A percentile compares a stretch with the other conserved stretches of the same genome.
phyloP scores from a whole-genome alignment of 2,888 invertebrate species.

The Pachycephus smyrnensis region DNA sequence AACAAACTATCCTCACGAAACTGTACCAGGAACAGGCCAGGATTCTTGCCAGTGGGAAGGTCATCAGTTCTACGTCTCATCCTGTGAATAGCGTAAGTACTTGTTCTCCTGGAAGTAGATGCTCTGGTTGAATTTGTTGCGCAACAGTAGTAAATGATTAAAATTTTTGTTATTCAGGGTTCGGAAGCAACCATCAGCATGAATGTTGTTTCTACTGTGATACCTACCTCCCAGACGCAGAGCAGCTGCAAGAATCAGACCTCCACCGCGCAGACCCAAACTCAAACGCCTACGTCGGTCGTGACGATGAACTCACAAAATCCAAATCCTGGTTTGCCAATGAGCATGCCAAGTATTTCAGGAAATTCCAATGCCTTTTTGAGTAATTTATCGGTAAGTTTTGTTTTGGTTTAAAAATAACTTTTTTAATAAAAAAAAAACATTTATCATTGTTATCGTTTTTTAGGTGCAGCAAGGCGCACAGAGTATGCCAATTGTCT shows the following conservation, averaged over 20 bases:
- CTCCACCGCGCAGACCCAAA: slow-evolving; percentile 63
- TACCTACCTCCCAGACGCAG: slow-evolving; percentile 49
- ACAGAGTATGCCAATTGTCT: slow-evolving; percentile 54
- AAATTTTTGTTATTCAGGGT: slow-evolving; percentile 36
- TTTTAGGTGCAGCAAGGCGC: slow-evolving; percentile 46
- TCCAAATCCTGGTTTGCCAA: slow-evolving; percentile 41
- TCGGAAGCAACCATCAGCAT: slow-evolving; percentile 52
- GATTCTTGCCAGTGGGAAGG: slow-evolving; percentile 78
- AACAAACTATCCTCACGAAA: slow-evolving; percentile 71
- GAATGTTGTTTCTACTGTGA: slow-evolving; percentile 48
- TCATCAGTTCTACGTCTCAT: slow-evolving; percentile 66
- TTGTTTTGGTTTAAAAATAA: slow-evolving; percentile 5
- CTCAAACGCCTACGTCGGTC: slow-evolving; percentile 43
- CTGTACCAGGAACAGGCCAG: slow-evolving; percentile 78
- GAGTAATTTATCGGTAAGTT: slow-evolving; percentile 54
- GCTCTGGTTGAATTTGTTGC: not conserved
- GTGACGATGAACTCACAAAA: slow-evolving; percentile 45
- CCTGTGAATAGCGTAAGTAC: slow-evolving; percentile 51
- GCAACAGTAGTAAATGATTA: not conserved
- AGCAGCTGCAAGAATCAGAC: slow-evolving; percentile 59
- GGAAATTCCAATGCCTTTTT: slow-evolving; percentile 44
- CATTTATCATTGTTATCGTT: slow-evolving; percentile 16
- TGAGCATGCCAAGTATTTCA: slow-evolving; percentile 42
- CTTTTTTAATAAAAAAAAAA: not conserved
- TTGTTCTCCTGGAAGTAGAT: not conserved